Percentiles rank a stretch among this genome's conserved stretches.
phyloP scores from a whole-genome alignment of 2,113 vertebrate species.

The Istiophorus platypterus region DNA sequence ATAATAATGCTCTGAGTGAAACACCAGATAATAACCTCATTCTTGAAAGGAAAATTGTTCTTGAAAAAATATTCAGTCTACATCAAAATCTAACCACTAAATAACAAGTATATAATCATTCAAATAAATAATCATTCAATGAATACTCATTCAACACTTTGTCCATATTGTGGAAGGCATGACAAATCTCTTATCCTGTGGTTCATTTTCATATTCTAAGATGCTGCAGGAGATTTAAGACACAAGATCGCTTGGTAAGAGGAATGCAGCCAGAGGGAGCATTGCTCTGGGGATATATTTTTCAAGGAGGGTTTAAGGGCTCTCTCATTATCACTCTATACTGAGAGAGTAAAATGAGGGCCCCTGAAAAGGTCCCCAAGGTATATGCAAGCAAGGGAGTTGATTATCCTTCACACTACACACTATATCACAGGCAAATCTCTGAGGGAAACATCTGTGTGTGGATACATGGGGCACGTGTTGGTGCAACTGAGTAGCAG shows the following conservation, averaged over 20 bases:
- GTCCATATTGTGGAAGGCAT: background rate
- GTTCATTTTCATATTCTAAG: constrained; percentile 24
- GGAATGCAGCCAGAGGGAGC: constrained; percentile 39
- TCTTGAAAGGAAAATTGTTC: constrained; percentile 26
- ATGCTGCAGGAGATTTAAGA: constrained; percentile 26
- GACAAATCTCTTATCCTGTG: background rate
- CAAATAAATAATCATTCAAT: constrained; percentile 28
- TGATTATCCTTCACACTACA: constrained; percentile 59
- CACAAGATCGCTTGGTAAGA: constrained; percentile 10
- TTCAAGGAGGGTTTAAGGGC: constrained; percentile 51
- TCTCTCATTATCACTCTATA: constrained; percentile 71
- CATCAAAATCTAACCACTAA: background rate
- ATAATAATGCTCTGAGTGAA: constrained; percentile 37
- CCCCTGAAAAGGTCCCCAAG: constrained; percentile 61
- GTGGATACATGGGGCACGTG: constrained; percentile 62
- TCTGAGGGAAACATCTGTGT: constrained; percentile 78
- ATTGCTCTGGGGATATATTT: constrained; percentile 31
- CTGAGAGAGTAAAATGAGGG: constrained; percentile 63
- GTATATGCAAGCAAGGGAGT: constrained; percentile 55
- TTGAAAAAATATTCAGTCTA: constrained; percentile 22
- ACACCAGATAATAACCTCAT: constrained; percentile 37
- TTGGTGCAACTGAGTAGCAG: constrained; percentile 54
- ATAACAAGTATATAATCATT: constrained; percentile 12
- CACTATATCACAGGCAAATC: constrained; percentile 70
- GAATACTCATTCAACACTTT: constrained; percentile 7